phyloP scores from a whole-genome alignment of 2,797 vertebrate species.

The Dendrocincla fuliginosa region DNA sequence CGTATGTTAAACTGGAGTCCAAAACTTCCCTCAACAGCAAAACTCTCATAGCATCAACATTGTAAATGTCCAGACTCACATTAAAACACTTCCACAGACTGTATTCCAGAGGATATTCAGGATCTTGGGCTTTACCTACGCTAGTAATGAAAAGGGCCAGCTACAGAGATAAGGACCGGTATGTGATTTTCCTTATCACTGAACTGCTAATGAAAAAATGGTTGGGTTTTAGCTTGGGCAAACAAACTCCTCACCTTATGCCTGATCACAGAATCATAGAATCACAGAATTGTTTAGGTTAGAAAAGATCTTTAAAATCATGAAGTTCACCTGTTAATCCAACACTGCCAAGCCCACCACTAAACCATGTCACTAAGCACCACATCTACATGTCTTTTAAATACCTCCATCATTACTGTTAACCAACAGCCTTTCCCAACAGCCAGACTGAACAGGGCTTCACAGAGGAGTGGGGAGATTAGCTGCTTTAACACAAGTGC shows the following conservation, averaged over 20 bases:
- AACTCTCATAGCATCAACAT: neutral
- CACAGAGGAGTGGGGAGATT: neutral
- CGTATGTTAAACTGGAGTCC: neutral
- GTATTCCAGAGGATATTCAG: neutral
- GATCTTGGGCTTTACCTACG: neutral
- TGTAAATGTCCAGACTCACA: neutral
- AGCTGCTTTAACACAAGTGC: neutral
- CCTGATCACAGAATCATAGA: neutral
- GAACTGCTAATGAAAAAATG: neutral
- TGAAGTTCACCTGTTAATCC: neutral
- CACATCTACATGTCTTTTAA: neutral
- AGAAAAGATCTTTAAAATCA: neutral
- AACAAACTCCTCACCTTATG: rapidly evolving
- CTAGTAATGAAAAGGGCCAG: neutral
- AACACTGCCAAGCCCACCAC: neutral
- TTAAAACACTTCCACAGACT: neutral
- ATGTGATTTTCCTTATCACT: neutral
- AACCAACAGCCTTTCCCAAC: neutral
- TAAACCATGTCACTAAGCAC: neutral
- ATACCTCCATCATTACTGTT: neutral
- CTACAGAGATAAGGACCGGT: neutral
- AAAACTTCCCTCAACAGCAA: neutral
- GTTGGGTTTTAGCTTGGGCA: neutral
- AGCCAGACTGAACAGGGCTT: neutral
- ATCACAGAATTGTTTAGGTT: neutral